phyloP scores from a whole-genome alignment of 2,888 invertebrate species.

The Amphiduros pacificus region DNA sequence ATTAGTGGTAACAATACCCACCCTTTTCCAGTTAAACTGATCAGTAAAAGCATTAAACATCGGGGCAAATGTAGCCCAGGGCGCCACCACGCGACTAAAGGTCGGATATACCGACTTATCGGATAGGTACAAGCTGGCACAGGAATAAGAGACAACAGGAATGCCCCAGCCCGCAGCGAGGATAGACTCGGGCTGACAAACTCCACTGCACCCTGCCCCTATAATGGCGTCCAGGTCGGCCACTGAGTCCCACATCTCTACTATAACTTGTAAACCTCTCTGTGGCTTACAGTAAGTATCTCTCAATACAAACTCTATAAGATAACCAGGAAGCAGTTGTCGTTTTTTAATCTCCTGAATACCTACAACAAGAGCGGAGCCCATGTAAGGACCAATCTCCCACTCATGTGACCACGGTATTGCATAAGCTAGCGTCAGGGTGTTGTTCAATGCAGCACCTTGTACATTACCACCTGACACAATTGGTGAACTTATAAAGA shows the following conservation, averaged over 20 bases:
- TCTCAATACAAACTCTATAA: not conserved
- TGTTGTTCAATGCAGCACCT: too few relatives aligned
- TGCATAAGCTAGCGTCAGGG: too few relatives aligned
- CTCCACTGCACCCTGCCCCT: slow-evolving; percentile 2
- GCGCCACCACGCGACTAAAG: not conserved
- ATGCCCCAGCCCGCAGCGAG: slow-evolving; percentile 1
- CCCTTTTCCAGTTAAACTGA: not conserved
- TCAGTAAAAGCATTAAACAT: slow-evolving; percentile 2
- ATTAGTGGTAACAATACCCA: not conserved
- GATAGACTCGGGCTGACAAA: slow-evolving; percentile 1
- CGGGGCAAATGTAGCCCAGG: not conserved
- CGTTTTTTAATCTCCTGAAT: too few relatives aligned
- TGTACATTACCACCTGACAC: too few relatives aligned
- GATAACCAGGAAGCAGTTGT: too few relatives aligned
- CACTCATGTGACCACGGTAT: too few relatives aligned
- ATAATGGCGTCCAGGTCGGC: not conserved
- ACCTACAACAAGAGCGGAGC: too few relatives aligned
- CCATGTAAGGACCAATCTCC: too few relatives aligned
- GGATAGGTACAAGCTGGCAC: not conserved
- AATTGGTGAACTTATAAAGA: too few relatives aligned
- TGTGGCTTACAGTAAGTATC: not conserved
- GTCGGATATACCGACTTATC: slow-evolving; percentile 4
- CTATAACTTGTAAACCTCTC: not conserved
- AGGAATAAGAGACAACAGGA: slow-evolving; percentile 5
- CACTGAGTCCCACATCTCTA: not conserved